Evolutionary conservation across 2,888 invertebrate genomes (phyloP), one percentile per base, ranked within the genome.

Genomic region (Mechanitis messenoides): DNA sequence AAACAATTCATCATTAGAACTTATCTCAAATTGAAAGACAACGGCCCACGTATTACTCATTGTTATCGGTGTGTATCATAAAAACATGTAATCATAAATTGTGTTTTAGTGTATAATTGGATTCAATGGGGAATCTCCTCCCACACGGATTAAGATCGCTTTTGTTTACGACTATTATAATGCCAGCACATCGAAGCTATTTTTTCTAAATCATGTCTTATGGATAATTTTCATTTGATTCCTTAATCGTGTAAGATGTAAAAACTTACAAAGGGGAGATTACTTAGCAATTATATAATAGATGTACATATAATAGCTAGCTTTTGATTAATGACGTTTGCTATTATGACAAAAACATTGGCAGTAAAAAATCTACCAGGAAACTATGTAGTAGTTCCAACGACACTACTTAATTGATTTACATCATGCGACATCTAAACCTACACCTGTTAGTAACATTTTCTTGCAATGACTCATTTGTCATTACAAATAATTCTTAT

Each of bases 101-200:
- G 78, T 82, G 75, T 80, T 77, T 75, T 68, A 66, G 69, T 67
- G 66, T 66, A 79, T 87, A 86, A 88, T 87, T 85, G 82, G 84
- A 80, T 82, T 83, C 78, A 85, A 85, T 84, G 80, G 79, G 78
- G 78, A 76, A 80, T 81, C 78, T 78, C 82, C 72, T 74, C 89
- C 89, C 80, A 88, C 88, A 71, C 80, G 62, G 60, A 70, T 77
- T 80, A 81, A 77, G 77, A 80, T 72, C 72, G 71, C 74, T 81
- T 87, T 87, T 87, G 85, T 87, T 84, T 84, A 82, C 77, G 69
- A 70, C 69, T 72, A 70, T 71, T 72, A 69, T 73, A 73, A 60
- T 53, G 54, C 64, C 61, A 60, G 65, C 63, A 63, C 58, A 58
- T 33, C 47, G 56, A 47, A 55, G 20, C 54, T 35, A 62, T 54